These are phyloP conservation scores for Ophiodon elongatus DNA, from an alignment of 2,113 vertebrate genomes.

Conservation along the genomic window DNA sequence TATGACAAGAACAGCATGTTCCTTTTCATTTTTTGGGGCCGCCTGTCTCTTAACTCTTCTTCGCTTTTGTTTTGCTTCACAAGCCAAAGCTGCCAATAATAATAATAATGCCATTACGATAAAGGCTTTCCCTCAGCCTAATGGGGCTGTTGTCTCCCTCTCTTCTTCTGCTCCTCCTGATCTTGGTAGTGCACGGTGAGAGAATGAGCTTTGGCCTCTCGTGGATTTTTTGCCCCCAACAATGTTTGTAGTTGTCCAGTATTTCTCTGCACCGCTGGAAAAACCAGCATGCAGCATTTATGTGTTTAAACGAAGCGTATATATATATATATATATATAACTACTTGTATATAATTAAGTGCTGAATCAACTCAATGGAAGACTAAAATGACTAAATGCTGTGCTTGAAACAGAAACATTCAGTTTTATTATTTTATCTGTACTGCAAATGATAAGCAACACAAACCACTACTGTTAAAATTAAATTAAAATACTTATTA, in stretches of 20 bases:
- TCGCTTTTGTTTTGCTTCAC: slow-evolving; percentile 51
- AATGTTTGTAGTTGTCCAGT: slow-evolving; percentile 24
- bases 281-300: slow-evolving; percentile 64
- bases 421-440: not conserved
- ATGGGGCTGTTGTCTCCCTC: slow-evolving; percentile 27
- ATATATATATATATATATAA: no score
- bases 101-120: not conserved
- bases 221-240: slow-evolving; percentile 26
- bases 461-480: not conserved
- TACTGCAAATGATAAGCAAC: not conserved
- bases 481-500: not conserved
- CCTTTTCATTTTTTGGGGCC: slow-evolving; percentile 29
- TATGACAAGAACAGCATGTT: slow-evolving; percentile 27
- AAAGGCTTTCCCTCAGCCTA: slow-evolving; percentile 31
- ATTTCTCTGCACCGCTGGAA: slow-evolving; percentile 14
- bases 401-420: slow-evolving; percentile 31
- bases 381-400: slow-evolving; percentile 65
- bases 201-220: slow-evolving; percentile 71
- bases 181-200: slow-evolving; percentile 68
- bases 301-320: not conserved
- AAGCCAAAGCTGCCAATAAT: slow-evolving; percentile 9
- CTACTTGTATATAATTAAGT: not conserved
- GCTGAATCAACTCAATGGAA: slow-evolving; percentile 13
- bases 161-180: slow-evolving; percentile 51
- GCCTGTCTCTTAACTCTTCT: slow-evolving; percentile 40